Evolutionary conservation across 2,797 vertebrate species (phyloP), one percentile per base, ranked within the genome.

Genomic region (Melanotaenia maccullochi): DNA sequence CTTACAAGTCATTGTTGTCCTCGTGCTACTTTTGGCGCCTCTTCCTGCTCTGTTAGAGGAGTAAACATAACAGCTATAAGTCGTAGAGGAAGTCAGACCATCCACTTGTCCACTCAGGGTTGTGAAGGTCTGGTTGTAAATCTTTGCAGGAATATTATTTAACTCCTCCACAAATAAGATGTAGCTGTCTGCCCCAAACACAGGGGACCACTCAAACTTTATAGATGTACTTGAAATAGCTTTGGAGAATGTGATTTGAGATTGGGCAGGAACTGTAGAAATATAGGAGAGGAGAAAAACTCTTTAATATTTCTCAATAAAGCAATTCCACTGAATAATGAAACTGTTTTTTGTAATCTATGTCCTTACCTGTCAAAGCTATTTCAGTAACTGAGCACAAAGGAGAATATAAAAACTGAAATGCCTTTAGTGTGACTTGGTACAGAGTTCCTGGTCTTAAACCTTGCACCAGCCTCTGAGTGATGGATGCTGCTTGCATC

Each of bases 211-310:
- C 59, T 87, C 66, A 36, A 94, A 88, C 20, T 0, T 76, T 69
- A 96, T 86, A 0, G 92, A 80, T 22, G 93, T 89, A 73, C 95
- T 96, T 0, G 94, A 93, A 56, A 92, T 81, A 9, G 94, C 89
- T 85, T 73, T 82, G 20, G 86, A 76, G 44, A 61, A 73, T 11
- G 80, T 88, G 59, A 95, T 89, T 75, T 95, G 92, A 22, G 94
- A 90, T 30, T 69, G 76, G 9, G 85, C 81, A 0, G 94, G 94
- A 61, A 96, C 95, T 96, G 85, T 68, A 72, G 66, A 28, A 66
- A 75, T 24, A 20, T 0, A 64, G 63, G 9, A 83, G 6, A 33
- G 79, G 22, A 22, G 20, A 18, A 42, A 51, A 16, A 64, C 36
- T 80, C 24, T 54, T 58, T 42, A 47, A 44, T 42, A 71, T 33